Evolutionary conservation across 2,888 invertebrate genomes (phyloP).

Genomic region (Laspeyria flexula): DNA sequence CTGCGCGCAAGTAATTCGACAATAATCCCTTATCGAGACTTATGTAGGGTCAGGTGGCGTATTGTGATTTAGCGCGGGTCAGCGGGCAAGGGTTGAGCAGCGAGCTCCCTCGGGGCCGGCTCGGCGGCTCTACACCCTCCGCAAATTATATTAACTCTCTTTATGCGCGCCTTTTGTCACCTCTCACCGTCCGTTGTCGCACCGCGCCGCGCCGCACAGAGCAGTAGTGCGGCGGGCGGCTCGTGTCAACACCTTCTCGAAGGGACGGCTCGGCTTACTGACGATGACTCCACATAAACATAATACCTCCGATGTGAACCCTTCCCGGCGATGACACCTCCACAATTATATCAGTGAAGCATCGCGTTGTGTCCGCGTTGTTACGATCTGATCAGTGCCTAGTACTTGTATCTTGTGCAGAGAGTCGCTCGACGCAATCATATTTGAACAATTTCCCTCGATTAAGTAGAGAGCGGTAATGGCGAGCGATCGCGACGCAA

Average conservation of each 20-base stretch:
- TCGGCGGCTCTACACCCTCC: slow-evolving; percentile 40
- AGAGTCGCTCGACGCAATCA: slow-evolving; percentile 11
- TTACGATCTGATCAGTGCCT: background rate
- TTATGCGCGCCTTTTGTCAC: slow-evolving; percentile 61
- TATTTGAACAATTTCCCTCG: slow-evolving; percentile 20
- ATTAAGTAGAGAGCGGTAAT: slow-evolving; percentile 16
- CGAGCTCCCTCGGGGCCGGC: slow-evolving; percentile 27
- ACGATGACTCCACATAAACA: slow-evolving; percentile 58
- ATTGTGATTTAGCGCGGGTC: slow-evolving; percentile 50
- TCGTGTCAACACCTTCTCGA: slow-evolving; percentile 52
- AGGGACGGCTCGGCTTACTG: slow-evolving; percentile 68
- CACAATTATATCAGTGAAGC: slow-evolving; percentile 5
- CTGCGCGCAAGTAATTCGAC: slow-evolving; percentile 52
- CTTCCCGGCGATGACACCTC: slow-evolving; percentile 3
- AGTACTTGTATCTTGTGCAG: too few relatives aligned
- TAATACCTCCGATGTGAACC: slow-evolving; percentile 42
- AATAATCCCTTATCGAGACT: slow-evolving; percentile 59
- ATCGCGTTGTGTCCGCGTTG: background rate
- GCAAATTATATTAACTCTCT: slow-evolving; percentile 72
- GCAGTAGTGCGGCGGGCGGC: slow-evolving; percentile 1
- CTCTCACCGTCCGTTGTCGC: slow-evolving; percentile 24
- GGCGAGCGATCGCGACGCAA: slow-evolving; percentile 24
- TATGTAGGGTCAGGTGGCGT: slow-evolving; percentile 57
- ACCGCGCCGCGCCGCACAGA: slow-evolving; percentile 9
- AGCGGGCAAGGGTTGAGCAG: slow-evolving; percentile 50